A percentile compares a stretch with the other conserved stretches of the same genome.
These are phyloP conservation scores for Glaucomys volans DNA, from an alignment of 2,113 vertebrate species.

Conservation along the genomic window DNA sequence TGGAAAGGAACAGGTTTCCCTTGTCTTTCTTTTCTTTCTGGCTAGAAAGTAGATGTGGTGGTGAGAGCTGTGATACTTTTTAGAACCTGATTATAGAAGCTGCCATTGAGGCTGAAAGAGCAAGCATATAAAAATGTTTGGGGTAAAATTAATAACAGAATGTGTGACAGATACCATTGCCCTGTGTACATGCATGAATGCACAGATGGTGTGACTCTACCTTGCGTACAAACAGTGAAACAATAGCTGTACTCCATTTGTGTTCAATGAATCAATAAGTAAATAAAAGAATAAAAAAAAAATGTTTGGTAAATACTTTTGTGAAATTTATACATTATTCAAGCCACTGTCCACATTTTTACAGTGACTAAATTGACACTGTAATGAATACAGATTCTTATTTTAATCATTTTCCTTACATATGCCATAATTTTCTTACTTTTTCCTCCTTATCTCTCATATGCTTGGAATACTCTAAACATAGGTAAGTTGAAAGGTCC, in stretches of 20 bases:
- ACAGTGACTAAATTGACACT: not conserved
- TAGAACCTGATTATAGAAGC: not conserved
- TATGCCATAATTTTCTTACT: not conserved
- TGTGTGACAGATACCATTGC: too few relatives aligned
- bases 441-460: not conserved
- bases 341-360: not conserved
- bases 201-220: too few relatives aligned
- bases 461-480: not conserved
- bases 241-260: too few relatives aligned
- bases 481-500: not conserved
- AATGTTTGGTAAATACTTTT: too few relatives aligned
- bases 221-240: too few relatives aligned
- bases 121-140: not conserved
- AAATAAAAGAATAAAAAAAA: too few relatives aligned
- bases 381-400: not conserved
- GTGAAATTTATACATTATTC: not conserved
- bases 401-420: not conserved
- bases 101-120: not conserved
- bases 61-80: not conserved
- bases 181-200: too few relatives aligned
- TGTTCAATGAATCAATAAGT: too few relatives aligned
- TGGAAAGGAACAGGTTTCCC: not conserved
- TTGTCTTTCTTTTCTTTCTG: not conserved
- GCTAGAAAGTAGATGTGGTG: not conserved
- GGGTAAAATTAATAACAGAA: too few relatives aligned